phyloP scores from a whole-genome alignment of 2,888 invertebrate species.

The Andrena camellia region DNA sequence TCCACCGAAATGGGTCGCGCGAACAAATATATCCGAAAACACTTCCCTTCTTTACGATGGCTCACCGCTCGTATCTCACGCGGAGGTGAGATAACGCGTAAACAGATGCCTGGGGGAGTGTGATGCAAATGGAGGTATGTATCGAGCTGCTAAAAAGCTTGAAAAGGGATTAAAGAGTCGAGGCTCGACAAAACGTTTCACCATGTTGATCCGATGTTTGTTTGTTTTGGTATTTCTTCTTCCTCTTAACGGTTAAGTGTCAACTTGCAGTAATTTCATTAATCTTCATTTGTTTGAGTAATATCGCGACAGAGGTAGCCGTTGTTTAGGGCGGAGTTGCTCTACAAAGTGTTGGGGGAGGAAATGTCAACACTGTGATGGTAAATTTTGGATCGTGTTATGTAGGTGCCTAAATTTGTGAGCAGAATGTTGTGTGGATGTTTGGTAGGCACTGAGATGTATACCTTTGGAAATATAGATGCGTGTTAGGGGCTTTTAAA shows the following conservation, averaged over 20 bases:
- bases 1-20: constrained; percentile 53
- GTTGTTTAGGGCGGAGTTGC: too few relatives aligned
- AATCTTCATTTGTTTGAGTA: constrained; percentile 29
- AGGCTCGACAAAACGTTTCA: constrained; percentile 20
- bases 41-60: constrained; percentile 48
- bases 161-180: constrained; percentile 36
- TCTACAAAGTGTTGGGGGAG: too few relatives aligned
- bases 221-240: too few relatives aligned
- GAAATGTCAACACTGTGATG: too few relatives aligned
- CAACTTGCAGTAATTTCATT: constrained; percentile 10
- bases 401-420: too few relatives aligned
- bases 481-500: too few relatives aligned
- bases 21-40: constrained; percentile 64
- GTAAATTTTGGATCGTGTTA: too few relatives aligned
- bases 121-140: constrained; percentile 16
- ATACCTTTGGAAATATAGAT: too few relatives aligned
- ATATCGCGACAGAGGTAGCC: not conserved
- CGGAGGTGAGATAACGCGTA: constrained; percentile 8
- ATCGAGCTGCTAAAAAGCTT: not conserved
- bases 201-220: constrained; percentile 13
- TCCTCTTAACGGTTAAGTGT: not conserved
- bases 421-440: too few relatives aligned
- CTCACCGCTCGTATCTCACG: not conserved
- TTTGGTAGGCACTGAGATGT: too few relatives aligned
- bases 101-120: constrained; percentile 6